Evolutionary conservation across 2,888 invertebrate species (phyloP).

Genomic region (Metopia argyrocephala): DNA sequence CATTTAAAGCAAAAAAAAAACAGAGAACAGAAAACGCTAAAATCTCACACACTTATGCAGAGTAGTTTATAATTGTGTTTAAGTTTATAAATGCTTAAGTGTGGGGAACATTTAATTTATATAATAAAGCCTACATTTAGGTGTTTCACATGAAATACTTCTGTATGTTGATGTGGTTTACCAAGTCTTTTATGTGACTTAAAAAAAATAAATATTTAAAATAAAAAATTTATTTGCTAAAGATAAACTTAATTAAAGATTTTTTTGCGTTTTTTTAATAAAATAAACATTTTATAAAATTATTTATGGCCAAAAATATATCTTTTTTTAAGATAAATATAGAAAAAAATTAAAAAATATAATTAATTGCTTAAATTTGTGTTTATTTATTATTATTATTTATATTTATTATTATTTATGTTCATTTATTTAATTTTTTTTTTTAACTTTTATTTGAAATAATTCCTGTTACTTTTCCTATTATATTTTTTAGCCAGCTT

Average conservation of each 20-base stretch:
- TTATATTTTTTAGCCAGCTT: conserved; percentile 35
- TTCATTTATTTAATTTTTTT: conserved; percentile 6
- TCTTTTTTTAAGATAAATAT: no score
- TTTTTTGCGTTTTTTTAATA: conserved; percentile 17
- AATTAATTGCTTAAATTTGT: conserved; percentile 37
- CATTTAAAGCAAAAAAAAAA: conserved; percentile 71
- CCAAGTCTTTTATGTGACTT: neutral
- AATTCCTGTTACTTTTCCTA: neutral
- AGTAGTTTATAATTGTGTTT: conserved; percentile 42
- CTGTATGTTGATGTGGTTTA: neutral
- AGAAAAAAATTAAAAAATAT: conserved; percentile 39
- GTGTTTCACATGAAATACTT: no score
- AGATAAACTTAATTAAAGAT: conserved; percentile 37
- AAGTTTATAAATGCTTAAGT: neutral
- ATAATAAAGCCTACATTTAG: conserved; percentile 59
- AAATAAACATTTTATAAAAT: no score
- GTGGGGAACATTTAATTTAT: conserved; percentile 27
- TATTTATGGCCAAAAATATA: no score
- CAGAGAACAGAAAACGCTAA: conserved; percentile 64
- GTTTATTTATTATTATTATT: neutral
- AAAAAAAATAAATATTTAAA: conserved; percentile 4
- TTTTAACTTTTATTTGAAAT: neutral
- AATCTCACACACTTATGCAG: conserved; percentile 8
- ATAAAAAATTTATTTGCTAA: neutral
- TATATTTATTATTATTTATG: neutral